A percentile compares a stretch with the other conserved stretches of the same genome.
phyloP scores from a whole-genome alignment of 2,888 invertebrate genomes.

The Standfussiana lucernea region DNA sequence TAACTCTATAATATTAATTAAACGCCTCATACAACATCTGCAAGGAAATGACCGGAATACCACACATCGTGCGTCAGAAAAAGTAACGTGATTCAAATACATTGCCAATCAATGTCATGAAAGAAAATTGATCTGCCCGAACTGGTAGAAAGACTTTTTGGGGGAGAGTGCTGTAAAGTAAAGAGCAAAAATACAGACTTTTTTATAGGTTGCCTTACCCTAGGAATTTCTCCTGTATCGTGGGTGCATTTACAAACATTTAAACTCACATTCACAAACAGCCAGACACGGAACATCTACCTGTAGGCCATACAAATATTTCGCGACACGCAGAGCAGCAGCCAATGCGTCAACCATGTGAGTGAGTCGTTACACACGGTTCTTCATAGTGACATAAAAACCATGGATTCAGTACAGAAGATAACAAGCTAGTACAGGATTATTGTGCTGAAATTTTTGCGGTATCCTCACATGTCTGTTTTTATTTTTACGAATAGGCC shows the following conservation, averaged over 20 bases:
- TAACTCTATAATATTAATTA: too few relatives aligned
- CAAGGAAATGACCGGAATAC: slow-evolving; percentile 40
- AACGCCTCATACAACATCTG: slow-evolving; percentile 14
- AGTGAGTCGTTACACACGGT: background rate
- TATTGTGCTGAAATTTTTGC: background rate
- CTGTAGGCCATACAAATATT: background rate
- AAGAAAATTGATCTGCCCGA: slow-evolving; percentile 1
- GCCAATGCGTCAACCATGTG: background rate
- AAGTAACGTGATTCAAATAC: background rate
- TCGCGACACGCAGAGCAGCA: background rate
- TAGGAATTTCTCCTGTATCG: background rate
- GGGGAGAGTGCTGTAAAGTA: background rate
- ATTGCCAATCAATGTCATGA: slow-evolving; percentile 9
- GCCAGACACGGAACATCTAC: background rate
- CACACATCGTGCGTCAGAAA: slow-evolving; percentile 13
- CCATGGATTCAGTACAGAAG: background rate
- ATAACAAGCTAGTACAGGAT: background rate
- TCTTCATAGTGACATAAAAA: background rate
- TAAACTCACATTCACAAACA: background rate
- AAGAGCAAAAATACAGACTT: background rate
- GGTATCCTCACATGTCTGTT: background rate
- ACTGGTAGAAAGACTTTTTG: background rate
- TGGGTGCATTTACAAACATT: background rate
- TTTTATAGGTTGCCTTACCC: background rate
- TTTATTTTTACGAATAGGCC: background rate